These are phyloP conservation scores for Oreochromis aureus DNA, from an alignment of 2,113 vertebrate species.

Conservation along the genomic window DNA sequence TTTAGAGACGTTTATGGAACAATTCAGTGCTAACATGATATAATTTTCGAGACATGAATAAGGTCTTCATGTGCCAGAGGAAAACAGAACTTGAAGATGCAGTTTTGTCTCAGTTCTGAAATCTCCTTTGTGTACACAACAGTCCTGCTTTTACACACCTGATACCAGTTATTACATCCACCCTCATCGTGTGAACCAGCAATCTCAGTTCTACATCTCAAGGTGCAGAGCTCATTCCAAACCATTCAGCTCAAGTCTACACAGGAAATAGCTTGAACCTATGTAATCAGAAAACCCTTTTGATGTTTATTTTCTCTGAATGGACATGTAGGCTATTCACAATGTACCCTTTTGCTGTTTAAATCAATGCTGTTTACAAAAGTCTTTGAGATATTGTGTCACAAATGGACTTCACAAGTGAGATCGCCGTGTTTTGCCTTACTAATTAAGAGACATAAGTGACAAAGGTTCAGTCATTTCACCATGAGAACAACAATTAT, in stretches of 20 bases:
- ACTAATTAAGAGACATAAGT: not conserved
- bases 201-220: not conserved
- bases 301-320: not conserved
- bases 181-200: not conserved
- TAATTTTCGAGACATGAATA: not conserved
- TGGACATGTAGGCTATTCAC: not conserved
- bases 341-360: not conserved
- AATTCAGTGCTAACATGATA: not conserved
- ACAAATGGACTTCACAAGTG: not conserved
- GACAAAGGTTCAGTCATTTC: not conserved
- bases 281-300: not conserved
- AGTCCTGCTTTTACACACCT: not conserved
- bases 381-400: not conserved
- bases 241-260: not conserved
- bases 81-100: not conserved
- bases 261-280: not conserved
- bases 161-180: not conserved
- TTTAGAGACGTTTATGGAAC: not conserved
- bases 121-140: not conserved
- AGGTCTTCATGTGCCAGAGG: not conserved
- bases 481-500: not conserved
- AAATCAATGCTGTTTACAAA: not conserved
- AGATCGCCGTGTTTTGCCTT: not conserved
- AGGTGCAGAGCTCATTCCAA: not conserved
- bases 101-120: not conserved